These are phyloP conservation scores for Papilio aristodemus DNA, from an alignment of 1,140 invertebrate species.

Conservation along the genomic window DNA sequence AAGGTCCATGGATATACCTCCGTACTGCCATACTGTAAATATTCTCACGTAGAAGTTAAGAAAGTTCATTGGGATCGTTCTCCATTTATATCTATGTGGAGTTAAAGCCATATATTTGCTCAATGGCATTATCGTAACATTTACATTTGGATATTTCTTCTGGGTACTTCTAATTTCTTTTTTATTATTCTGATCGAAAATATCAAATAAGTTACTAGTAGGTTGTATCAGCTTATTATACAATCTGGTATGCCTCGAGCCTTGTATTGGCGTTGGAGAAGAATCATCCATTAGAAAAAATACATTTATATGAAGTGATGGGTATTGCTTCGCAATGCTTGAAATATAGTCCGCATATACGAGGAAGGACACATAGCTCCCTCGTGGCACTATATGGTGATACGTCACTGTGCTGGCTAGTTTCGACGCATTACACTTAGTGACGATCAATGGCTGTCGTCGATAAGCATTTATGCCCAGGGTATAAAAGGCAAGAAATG, in stretches of 20 bases:
- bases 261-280: constrained; percentile 37
- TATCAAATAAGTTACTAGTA: constrained; percentile 37
- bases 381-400: constrained; percentile 55
- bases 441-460: constrained; percentile 51
- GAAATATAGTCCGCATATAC: constrained; percentile 59
- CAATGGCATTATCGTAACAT: constrained; percentile 57
- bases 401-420: constrained; percentile 58
- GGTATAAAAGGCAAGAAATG: constrained; percentile 61
- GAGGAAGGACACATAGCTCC: constrained; percentile 44
- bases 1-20: constrained; percentile 65
- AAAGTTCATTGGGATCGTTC: constrained; percentile 50
- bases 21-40: constrained; percentile 65
- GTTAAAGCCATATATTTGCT: constrained; percentile 66
- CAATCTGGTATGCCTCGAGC: constrained; percentile 40
- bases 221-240: constrained; percentile 48
- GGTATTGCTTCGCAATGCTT: constrained; percentile 56
- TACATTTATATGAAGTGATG: constrained; percentile 53
- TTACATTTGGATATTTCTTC: constrained; percentile 57
- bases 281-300: constrained; percentile 64
- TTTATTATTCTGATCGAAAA: constrained; percentile 45
- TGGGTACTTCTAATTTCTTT: constrained; percentile 52
- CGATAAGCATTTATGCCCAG: constrained; percentile 56
- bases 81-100: constrained; percentile 63
- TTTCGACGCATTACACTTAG: constrained; percentile 56
- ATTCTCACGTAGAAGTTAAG: constrained; percentile 64